Evolutionary conservation across 2,797 vertebrate species (phyloP).

Genomic region (Tamandua tetradactyla): DNA sequence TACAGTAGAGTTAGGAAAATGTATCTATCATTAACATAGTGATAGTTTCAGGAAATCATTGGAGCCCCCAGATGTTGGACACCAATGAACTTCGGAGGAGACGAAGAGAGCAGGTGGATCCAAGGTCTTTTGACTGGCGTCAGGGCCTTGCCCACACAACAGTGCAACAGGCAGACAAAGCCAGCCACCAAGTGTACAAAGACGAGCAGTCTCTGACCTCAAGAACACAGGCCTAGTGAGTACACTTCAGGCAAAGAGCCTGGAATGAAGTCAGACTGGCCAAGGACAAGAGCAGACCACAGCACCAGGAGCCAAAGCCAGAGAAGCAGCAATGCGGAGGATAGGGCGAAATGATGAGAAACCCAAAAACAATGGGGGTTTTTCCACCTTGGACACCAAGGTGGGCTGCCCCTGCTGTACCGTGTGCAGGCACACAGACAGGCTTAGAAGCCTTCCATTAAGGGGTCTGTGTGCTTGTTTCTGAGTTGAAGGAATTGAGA

Average conservation of each 20-base stretch:
- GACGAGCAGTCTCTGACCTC: neutral
- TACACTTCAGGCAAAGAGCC: neutral
- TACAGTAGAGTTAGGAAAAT: conserved; percentile 3
- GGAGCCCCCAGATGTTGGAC: neutral
- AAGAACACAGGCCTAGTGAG: neutral
- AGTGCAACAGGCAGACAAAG: neutral
- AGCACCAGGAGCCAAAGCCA: conserved; percentile 9
- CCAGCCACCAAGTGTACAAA: neutral
- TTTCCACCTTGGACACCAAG: too few relatives aligned
- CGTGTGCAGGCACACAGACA: neutral
- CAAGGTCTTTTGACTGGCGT: neutral
- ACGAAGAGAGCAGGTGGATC: neutral
- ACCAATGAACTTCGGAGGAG: neutral
- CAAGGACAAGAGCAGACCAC: neutral
- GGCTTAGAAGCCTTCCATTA: neutral
- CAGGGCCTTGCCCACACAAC: neutral
- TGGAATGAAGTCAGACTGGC: neutral
- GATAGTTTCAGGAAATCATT: neutral
- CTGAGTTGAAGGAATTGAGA: neutral
- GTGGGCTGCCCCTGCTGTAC: neutral
- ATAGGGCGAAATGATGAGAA: neutral
- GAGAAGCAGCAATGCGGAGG: neutral
- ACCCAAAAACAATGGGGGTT: neutral
- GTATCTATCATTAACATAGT: neutral
- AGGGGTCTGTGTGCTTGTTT: neutral